Evolutionary conservation across 1,140 invertebrate genomes (phyloP), one percentile per base, ranked within the genome.

Genomic region (Melipona quadrifasciata): DNA sequence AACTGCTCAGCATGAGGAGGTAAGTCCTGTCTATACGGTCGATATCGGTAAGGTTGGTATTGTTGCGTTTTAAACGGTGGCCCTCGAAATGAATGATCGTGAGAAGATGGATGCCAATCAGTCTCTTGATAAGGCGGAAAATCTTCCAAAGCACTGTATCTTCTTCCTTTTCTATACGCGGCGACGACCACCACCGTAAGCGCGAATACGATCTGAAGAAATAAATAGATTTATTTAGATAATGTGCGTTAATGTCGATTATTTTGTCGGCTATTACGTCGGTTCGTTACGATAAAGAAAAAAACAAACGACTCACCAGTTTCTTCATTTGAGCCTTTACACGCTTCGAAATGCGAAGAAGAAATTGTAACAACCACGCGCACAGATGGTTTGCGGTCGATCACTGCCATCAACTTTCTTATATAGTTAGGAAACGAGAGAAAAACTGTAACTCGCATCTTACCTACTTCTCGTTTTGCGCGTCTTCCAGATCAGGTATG

Each of bases 171-270:
- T 31, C 85, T 85, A 73, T 85, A 89, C 11, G 85, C 91, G 10
- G 39, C 71, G 1, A 88, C 91, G 27, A 84, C 79, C 81, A 85
- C 77, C n/a, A 86, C 82, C 82, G 86, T 89, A 67, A 14, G 11
- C 24, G 68, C 72, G 19, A 92, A 65, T 61, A 93, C 57, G 65
- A 93, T 83, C 93, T 94, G 86, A 61, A n/a, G n/a, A 24, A 82
- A 81, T 16, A 58, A 39, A 77, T 75, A 31, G 31, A 31, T 31
- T 31, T 31, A 51, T 27, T 8, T 16, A 65, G 6, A 16, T 27
- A 65, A 27, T 47, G 39, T 47, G 39, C 39, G 8, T 47, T 47
- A 6, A 47, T 61, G 12, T n/a, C n/a, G 2, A 12, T 61, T 14
- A 61, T 61, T 31, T n/a, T n/a, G n/a, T n/a, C n/a, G n/a, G n/a